A percentile compares a stretch with the other conserved stretches of the same genome.
These are phyloP conservation scores for Opisthograptis luteolata DNA, from an alignment of 2,888 invertebrate species.

Conservation along the genomic window DNA sequence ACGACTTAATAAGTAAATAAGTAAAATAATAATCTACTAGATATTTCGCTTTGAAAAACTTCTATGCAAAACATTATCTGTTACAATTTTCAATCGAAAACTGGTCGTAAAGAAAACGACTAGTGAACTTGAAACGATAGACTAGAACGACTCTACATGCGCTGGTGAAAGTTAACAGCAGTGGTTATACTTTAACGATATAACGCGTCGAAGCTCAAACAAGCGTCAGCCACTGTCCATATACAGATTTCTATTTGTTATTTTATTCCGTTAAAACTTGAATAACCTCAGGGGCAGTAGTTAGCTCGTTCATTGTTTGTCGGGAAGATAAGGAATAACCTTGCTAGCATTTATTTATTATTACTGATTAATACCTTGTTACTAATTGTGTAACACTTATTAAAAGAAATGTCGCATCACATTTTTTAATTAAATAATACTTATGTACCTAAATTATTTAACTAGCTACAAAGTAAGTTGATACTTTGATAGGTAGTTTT, in stretches of 20 bases:
- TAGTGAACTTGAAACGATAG: conserved; percentile 1
- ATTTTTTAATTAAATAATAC: no score
- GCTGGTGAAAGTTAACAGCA: not conserved
- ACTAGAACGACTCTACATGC: not conserved
- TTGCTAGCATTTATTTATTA: conserved; percentile 2
- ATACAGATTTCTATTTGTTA: no score
- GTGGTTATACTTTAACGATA: not conserved
- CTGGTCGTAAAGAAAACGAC: no score
- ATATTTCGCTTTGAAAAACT: no score
- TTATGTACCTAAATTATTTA: no score
- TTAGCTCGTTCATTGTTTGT: not conserved
- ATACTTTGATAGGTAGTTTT: no score
- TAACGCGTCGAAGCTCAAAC: not conserved
- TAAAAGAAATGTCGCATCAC: not conserved
- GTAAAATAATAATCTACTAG: no score
- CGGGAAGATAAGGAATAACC: conserved; percentile 11
- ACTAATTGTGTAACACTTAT: conserved; percentile 10
- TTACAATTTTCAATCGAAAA: no score
- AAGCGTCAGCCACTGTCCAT: not conserved
- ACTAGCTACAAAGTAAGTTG: no score
- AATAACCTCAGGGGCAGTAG: conserved; percentile 6
- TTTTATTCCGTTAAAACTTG: not conserved
- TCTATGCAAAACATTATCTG: no score
- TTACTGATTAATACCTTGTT: conserved; percentile 1
- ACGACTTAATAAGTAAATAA: no score